A percentile compares a stretch with the other conserved stretches of the same genome.
These are phyloP conservation scores for Blomia tropicalis DNA, from an alignment of 2,888 invertebrate species.

Conservation along the genomic window DNA sequence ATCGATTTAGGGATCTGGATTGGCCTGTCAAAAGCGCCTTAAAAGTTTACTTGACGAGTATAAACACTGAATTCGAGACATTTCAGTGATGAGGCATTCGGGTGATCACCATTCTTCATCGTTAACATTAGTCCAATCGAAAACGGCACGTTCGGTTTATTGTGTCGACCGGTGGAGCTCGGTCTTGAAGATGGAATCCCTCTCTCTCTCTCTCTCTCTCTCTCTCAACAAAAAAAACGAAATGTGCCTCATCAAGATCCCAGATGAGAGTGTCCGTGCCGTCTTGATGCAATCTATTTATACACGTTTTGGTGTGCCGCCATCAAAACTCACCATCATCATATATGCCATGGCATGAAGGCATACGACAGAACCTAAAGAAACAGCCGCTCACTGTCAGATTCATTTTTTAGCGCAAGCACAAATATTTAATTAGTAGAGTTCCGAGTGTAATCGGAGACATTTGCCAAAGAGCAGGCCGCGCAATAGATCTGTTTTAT, in stretches of 20 bases:
- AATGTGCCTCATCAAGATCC: neutral
- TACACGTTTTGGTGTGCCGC: too few relatives aligned
- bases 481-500: neutral
- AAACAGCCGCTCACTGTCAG: conserved; percentile 2
- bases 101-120: conserved; percentile 1
- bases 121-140: neutral
- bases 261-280: neutral
- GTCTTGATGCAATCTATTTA: neutral
- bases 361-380: conserved; percentile 3
- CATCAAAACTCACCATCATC: neutral
- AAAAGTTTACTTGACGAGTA: conserved; percentile 6
- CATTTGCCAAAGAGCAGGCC: neutral
- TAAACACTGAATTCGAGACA: conserved; percentile 7
- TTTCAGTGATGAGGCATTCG: neutral
- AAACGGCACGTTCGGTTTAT: neutral
- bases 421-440: neutral
- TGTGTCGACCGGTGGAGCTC: conserved; percentile 1
- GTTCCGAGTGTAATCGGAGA: neutral
- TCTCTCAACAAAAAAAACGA: neutral
- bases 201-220: too few relatives aligned
- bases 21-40: conserved; percentile 13
- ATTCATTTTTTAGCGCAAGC: conserved; percentile 6
- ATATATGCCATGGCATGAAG: neutral
- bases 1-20: too few relatives aligned
- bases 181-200: neutral